A percentile compares a stretch with the other conserved stretches of the same genome.
Evolutionary conservation across 64 coral and sea anemone species (phyloP).

Genomic region (Acropora tenuis): DNA sequence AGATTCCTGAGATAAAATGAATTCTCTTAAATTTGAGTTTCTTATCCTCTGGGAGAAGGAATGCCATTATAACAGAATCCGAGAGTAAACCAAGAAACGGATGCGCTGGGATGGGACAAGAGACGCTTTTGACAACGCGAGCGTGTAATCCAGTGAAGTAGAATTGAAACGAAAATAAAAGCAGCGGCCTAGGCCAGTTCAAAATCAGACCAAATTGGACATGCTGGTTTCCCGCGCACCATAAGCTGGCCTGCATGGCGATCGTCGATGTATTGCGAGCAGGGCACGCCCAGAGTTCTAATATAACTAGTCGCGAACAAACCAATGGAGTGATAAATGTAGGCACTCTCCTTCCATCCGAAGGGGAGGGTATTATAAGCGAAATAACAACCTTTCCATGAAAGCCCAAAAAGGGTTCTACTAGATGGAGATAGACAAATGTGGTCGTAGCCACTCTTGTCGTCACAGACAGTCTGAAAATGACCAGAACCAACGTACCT

Average conservation of each 20-base stretch:
- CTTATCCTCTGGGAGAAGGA: slow-evolving; percentile 46
- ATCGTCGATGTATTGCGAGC: slow-evolving; percentile 51
- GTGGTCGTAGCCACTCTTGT: background rate
- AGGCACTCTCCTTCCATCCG: slow-evolving; percentile 62
- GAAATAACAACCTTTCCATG: slow-evolving; percentile 31
- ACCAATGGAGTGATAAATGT: slow-evolving; percentile 44
- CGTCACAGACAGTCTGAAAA: slow-evolving; percentile 1
- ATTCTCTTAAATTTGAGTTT: slow-evolving; percentile 21
- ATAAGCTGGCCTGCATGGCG: slow-evolving; percentile 52
- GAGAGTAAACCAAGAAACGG: slow-evolving; percentile 46
- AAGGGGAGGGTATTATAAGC: background rate
- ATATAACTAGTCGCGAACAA: slow-evolving; percentile 45
- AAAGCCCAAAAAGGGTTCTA: slow-evolving; percentile 33
- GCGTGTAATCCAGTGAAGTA: slow-evolving; percentile 36
- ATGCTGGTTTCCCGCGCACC: background rate
- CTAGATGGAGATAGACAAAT: background rate
- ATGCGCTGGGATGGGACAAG: slow-evolving; percentile 15
- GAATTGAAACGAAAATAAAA: background rate
- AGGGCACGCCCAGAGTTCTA: slow-evolving; percentile 39
- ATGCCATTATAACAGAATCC: slow-evolving; percentile 7
- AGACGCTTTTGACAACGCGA: slow-evolving; percentile 24
- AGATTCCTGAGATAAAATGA: too few species aligned
- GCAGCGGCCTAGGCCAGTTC: slow-evolving; percentile 23
- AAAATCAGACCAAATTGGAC: slow-evolving; percentile 8
- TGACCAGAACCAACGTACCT: background rate